phyloP scores from a whole-genome alignment of 2,797 vertebrate species.

The Sebastes trivittatus region DNA sequence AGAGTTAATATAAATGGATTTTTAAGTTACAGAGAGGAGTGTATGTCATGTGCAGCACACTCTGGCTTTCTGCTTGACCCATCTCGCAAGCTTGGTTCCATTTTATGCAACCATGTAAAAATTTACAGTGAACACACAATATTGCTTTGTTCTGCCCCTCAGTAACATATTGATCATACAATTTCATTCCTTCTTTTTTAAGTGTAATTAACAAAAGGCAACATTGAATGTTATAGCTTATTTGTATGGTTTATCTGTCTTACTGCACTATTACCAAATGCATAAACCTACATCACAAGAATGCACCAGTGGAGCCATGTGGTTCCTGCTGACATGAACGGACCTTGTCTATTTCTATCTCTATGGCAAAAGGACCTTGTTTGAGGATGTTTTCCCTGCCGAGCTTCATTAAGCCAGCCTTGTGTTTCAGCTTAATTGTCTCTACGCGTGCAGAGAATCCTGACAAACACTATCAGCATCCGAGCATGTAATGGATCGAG shows the following conservation, averaged over 20 bases:
- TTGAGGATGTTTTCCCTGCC: constrained; percentile 61
- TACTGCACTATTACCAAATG: background rate
- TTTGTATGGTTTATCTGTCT: background rate
- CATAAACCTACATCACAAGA: constrained; percentile 1
- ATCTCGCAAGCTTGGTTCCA: background rate
- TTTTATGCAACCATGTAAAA: background rate
- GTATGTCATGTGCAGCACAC: background rate
- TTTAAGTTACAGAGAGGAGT: background rate
- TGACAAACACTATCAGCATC: constrained; percentile 79
- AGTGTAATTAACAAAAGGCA: background rate
- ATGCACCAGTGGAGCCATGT: constrained; percentile 17
- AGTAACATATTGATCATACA: background rate
- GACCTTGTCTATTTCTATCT: constrained; percentile 40
- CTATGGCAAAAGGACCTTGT: constrained; percentile 47
- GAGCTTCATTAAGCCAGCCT: constrained; percentile 76
- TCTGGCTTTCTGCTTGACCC: too few species aligned
- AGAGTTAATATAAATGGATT: background rate
- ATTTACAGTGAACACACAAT: background rate
- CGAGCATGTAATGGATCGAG: constrained; percentile 71
- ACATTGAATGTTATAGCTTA: background rate
- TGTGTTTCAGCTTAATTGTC: constrained; percentile 76
- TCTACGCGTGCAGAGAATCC: constrained; percentile 63
- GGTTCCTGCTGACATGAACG: constrained; percentile 31
- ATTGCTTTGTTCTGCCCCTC: background rate
- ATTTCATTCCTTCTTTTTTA: background rate